phyloP scores from a whole-genome alignment of 1,140 invertebrate genomes.

The Drosophila orena region DNA sequence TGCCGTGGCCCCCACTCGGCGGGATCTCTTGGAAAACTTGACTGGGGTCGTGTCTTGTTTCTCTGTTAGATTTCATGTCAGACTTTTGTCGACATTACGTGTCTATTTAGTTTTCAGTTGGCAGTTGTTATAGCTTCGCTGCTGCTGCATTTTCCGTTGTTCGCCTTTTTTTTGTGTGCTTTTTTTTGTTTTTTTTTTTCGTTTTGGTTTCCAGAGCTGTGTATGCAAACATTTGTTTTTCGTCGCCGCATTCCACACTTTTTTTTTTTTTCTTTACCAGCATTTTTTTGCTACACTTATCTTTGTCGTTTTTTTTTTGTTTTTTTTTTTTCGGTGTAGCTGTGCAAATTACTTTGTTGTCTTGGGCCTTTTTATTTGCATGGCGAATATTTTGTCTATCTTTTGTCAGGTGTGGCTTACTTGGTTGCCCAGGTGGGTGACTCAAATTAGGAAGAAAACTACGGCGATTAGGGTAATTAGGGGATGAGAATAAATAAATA shows the following conservation, averaged over 20 bases:
- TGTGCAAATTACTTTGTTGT: constrained; percentile 53
- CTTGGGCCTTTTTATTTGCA: constrained; percentile 41
- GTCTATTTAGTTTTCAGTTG: constrained; percentile 82
- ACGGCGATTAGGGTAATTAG: background rate
- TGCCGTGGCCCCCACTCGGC: constrained; percentile 17
- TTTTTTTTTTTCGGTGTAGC: too few species aligned
- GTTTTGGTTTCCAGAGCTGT: constrained; percentile 33
- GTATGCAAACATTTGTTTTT: constrained; percentile 63
- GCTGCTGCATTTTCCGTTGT: constrained; percentile 31
- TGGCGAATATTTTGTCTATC: constrained; percentile 39
- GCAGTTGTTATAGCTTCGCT: constrained; percentile 61
- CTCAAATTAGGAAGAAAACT: too few species aligned
- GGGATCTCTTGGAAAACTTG: constrained; percentile 52
- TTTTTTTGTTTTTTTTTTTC: background rate
- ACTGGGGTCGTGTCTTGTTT: constrained; percentile 65
- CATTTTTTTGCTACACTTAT: constrained; percentile 36
- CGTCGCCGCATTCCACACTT: constrained; percentile 54
- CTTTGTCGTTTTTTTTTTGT: constrained; percentile 9
- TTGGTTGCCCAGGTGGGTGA: constrained; percentile 18
- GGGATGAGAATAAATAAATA: background rate
- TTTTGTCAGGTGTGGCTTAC: constrained; percentile 11
- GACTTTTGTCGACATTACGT: constrained; percentile 82
- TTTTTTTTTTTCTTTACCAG: constrained; percentile 8
- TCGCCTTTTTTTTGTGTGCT: constrained; percentile 24
- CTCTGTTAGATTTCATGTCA: constrained; percentile 78